phyloP scores from a whole-genome alignment of 2,888 invertebrate genomes.

The Ptilodon capucinus region DNA sequence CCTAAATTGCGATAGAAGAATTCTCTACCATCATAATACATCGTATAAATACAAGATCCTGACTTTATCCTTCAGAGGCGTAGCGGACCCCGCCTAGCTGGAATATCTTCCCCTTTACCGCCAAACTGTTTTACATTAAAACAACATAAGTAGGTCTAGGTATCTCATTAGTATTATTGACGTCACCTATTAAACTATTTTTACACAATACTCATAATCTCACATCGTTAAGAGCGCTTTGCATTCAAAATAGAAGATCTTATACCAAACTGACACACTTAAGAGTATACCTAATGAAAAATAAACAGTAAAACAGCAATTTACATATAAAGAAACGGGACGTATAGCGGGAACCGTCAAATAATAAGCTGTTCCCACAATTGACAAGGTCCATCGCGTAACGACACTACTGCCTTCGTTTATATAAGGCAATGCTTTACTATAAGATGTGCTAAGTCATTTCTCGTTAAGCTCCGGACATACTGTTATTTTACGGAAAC shows the following conservation, averaged over 20 bases:
- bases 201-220: neutral
- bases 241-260: neutral
- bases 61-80: too few relatives aligned
- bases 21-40: too few relatives aligned
- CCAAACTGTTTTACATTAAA: too few relatives aligned
- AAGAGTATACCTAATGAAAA: too few relatives aligned
- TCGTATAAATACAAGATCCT: too few relatives aligned
- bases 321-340: conserved; percentile 27
- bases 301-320: conserved; percentile 6
- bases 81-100: too few relatives aligned
- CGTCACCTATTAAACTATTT: too few relatives aligned
- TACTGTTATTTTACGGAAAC: neutral
- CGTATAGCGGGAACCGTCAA: conserved; percentile 39
- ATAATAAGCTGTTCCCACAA: conserved; percentile 46
- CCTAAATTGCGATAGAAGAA: too few relatives aligned
- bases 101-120: too few relatives aligned
- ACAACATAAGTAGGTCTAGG: too few relatives aligned
- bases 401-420: conserved; percentile 34
- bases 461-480: conserved; percentile 1
- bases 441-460: neutral
- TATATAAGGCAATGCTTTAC: conserved; percentile 4
- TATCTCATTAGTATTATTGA: too few relatives aligned
- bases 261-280: conserved; percentile 4
- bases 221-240: neutral
- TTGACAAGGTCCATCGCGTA: conserved; percentile 40